Conservation (phyloP, 2,888 invertebrate species). For the Drosophila leonis region DNA sequence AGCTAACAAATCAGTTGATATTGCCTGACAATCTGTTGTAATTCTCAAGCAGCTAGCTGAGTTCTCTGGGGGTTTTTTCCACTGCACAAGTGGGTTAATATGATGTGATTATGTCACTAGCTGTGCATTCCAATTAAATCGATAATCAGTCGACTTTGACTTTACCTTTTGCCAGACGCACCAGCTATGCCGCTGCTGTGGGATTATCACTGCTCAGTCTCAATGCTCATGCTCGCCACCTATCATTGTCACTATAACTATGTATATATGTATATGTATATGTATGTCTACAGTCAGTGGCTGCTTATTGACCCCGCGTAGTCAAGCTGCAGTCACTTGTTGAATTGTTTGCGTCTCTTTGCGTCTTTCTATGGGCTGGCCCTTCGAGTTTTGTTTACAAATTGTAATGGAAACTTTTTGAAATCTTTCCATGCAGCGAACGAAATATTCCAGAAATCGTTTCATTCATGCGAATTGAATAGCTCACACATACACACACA, state of each 20-base stretch:
- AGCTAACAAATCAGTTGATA: background rate
- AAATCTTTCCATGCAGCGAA: constrained; percentile 67
- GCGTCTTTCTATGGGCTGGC: constrained; percentile 8
- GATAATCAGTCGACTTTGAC: constrained; percentile 45
- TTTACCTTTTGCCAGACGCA: constrained; percentile 27
- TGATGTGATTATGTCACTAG: constrained; percentile 44
- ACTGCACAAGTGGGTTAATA: constrained; percentile 57
- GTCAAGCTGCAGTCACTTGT: constrained; percentile 58
- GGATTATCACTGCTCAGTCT: constrained; percentile 52
- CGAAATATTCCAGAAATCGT: constrained; percentile 54
- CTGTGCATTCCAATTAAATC: constrained; percentile 52
- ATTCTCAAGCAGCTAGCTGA: background rate
- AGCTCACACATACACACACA: constrained; percentile 18
- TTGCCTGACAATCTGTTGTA: background rate
- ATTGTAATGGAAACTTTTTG: constrained; percentile 73
- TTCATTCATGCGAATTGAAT: constrained; percentile 57
- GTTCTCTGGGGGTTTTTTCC: constrained; percentile 38
- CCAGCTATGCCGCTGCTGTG: background rate
- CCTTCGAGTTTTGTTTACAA: constrained; percentile 66
- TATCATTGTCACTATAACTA: constrained; percentile 36
- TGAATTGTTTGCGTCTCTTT: constrained; percentile 45
- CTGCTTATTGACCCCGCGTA: constrained; percentile 64
- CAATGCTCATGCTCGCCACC: constrained; percentile 29
- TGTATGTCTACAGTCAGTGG: constrained; percentile 2
- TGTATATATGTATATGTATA: background rate